Evolutionary conservation across 92 coral and sea anemone species (phyloP).

Genomic region (Micromussa lordhowensis): DNA sequence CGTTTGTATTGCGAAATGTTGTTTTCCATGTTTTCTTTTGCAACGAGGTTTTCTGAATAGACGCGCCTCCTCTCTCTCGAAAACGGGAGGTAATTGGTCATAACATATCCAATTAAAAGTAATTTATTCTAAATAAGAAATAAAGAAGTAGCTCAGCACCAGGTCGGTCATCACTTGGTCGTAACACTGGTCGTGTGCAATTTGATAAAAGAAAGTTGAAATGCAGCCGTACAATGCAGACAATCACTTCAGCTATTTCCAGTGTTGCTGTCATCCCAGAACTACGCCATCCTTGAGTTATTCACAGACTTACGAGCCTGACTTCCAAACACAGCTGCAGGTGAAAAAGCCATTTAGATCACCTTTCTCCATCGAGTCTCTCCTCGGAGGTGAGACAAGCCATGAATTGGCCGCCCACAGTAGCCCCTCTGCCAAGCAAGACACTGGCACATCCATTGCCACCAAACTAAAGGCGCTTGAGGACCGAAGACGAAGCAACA

Average conservation of each 20-base stretch:
- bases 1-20: not conserved
- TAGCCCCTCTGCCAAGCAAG: not conserved
- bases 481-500: not conserved
- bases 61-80: not conserved
- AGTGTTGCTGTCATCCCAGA: not conserved
- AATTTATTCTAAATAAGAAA: not conserved
- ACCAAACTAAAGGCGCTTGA: not conserved
- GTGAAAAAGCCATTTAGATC: not conserved
- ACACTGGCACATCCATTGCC: not conserved
- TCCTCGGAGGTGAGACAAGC: not conserved
- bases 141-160: not conserved
- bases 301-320: not conserved
- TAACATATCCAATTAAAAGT: not conserved
- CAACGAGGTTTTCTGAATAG: too few species aligned
- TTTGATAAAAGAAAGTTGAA: not conserved
- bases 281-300: not conserved
- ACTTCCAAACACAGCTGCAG: not conserved
- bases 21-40: not conserved
- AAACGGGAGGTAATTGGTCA: not conserved
- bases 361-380: constrained; percentile 7
- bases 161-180: not conserved
- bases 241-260: not conserved
- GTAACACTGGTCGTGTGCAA: not conserved
- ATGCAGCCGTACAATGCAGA: not conserved
- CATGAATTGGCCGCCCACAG: not conserved